Percentiles rank a stretch among this genome's conserved stretches.
These are phyloP conservation scores for Alouatta palliata DNA, from an alignment of 2,113 vertebrate genomes.

Conservation along the genomic window DNA sequence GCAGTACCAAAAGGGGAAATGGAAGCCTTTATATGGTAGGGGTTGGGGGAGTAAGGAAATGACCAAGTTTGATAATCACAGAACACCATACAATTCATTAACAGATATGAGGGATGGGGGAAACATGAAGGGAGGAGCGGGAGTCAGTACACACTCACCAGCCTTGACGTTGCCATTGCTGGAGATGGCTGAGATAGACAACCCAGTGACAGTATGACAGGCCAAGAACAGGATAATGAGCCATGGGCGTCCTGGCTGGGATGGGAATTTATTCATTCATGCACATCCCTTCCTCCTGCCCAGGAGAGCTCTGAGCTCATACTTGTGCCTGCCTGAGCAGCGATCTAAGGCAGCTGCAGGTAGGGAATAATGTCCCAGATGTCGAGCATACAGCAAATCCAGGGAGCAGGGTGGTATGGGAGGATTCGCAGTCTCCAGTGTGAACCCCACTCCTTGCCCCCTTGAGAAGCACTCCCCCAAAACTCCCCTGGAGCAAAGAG, in stretches of 20 bases:
- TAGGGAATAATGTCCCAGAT: slow-evolving; percentile 87
- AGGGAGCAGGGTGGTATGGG: neutral
- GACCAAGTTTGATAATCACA: neutral
- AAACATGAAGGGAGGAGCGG: neutral
- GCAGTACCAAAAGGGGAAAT: neutral
- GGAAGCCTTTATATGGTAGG: neutral
- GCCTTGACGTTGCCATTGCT: slow-evolving; percentile 86
- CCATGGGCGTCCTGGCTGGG: slow-evolving; percentile 83
- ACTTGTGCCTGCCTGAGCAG: slow-evolving; percentile 84
- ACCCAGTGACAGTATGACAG: slow-evolving; percentile 82
- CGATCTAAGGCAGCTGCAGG: slow-evolving; percentile 85
- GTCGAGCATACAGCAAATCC: slow-evolving; percentile 87
- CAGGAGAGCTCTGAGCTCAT: neutral
- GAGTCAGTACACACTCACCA: slow-evolving; percentile 72
- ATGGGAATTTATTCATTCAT: neutral
- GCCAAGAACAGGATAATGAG: slow-evolving; percentile 85
- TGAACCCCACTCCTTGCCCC: neutral
- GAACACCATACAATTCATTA: neutral
- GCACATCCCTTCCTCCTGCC: neutral
- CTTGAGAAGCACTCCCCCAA: neutral
- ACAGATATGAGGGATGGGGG: neutral
- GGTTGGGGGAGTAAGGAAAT: neutral
- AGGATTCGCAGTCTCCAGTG: neutral
- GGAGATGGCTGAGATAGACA: slow-evolving; percentile 86
- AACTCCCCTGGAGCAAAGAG: neutral